phyloP scores from a whole-genome alignment of 2,888 invertebrate species.

The Pandemis cinnamomeana region DNA sequence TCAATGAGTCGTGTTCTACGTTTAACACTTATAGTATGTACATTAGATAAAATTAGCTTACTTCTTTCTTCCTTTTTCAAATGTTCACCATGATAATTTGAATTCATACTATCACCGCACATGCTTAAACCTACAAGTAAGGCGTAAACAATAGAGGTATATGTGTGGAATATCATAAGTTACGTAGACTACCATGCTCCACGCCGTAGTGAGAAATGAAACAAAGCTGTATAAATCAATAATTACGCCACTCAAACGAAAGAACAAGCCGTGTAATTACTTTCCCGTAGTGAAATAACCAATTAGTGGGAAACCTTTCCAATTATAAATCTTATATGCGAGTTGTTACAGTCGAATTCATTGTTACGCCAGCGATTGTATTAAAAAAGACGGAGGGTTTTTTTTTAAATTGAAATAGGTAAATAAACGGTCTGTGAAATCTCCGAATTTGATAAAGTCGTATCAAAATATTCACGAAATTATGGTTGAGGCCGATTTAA shows the following conservation, averaged over 20 bases:
- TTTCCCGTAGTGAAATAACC: constrained; percentile 25
- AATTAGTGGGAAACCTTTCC: constrained; percentile 24
- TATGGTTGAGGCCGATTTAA: no score
- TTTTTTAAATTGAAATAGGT: background rate
- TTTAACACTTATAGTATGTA: background rate
- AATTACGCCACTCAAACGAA: constrained; percentile 22
- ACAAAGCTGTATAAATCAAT: constrained; percentile 16
- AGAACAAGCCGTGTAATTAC: constrained; percentile 18
- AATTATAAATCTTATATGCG: constrained; percentile 15
- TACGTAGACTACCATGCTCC: background rate
- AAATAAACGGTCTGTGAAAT: background rate
- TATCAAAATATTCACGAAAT: background rate
- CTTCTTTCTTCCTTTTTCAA: background rate
- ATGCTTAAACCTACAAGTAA: background rate
- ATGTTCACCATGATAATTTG: background rate
- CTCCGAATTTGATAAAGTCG: background rate
- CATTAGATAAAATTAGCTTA: background rate
- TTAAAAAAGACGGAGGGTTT: background rate
- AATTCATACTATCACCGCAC: background rate
- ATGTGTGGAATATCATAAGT: background rate
- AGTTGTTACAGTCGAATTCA: background rate
- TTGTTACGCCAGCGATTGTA: background rate
- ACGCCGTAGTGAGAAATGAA: background rate
- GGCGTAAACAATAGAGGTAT: background rate
- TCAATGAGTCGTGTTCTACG: no score